phyloP scores from a whole-genome alignment of 2,888 invertebrate genomes.

The Synergus japonicus region DNA sequence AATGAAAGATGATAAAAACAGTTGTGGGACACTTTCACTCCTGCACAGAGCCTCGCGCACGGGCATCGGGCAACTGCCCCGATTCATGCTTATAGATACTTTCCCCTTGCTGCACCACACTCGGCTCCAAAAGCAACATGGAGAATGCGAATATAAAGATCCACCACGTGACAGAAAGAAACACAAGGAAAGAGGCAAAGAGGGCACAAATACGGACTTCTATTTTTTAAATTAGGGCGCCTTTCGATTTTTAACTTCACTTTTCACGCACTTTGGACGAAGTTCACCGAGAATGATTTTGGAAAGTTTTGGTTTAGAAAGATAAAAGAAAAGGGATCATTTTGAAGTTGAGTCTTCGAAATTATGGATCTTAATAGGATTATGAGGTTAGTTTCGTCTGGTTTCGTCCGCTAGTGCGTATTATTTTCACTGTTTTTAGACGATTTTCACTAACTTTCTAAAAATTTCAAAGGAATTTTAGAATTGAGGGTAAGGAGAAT shows the following conservation, averaged over 20 bases:
- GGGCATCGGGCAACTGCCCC: conserved; percentile 48
- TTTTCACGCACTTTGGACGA: not conserved
- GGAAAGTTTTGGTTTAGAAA: not conserved
- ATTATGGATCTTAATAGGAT: not conserved
- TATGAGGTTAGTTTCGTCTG: not conserved
- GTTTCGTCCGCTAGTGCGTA: not conserved
- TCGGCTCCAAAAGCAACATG: conserved; percentile 35
- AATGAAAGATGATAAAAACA: conserved; percentile 10
- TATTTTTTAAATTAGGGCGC: not conserved
- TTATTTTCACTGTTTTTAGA: not conserved
- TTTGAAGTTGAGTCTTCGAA: not conserved
- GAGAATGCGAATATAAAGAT: conserved; percentile 32
- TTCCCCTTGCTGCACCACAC: conserved; percentile 30
- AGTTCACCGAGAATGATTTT: not conserved
- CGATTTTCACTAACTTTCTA: not conserved
- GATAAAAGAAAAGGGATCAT: not conserved
- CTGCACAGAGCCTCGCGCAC: conserved; percentile 36
- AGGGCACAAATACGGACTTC: not conserved
- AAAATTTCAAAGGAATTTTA: not conserved
- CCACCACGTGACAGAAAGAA: not conserved
- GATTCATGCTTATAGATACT: conserved; percentile 49
- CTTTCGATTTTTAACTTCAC: not conserved
- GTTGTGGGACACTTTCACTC: conserved; percentile 30
- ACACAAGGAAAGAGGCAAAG: not conserved
- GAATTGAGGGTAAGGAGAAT: not conserved